Conservation (phyloP, 2,888 invertebrate genomes). For the Macropis europaea region DNA sequence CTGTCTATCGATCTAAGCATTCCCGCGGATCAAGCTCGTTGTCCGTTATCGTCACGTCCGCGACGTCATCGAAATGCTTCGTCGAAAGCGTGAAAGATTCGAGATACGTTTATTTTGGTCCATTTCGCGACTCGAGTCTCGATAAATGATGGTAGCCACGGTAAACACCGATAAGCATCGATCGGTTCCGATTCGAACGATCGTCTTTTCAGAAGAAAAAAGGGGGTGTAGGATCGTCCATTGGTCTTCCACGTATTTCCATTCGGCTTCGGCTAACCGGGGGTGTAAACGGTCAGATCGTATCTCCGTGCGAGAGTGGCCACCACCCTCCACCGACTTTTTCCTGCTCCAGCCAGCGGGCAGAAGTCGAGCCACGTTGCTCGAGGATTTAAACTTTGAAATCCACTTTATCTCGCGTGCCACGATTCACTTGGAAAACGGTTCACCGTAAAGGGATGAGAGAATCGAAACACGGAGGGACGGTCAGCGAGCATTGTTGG, state of each 20-base stretch:
- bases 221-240: background rate
- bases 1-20: background rate
- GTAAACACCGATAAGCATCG: conserved; percentile 38
- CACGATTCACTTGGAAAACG: conserved; percentile 66
- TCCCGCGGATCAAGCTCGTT: background rate
- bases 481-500: conserved; percentile 77
- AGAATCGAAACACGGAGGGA: conserved; percentile 54
- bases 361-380: conserved; percentile 47
- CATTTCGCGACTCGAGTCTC: background rate
- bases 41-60: background rate
- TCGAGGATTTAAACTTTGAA: conserved; percentile 76
- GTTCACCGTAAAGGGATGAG: conserved; percentile 48
- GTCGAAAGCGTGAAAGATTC: background rate
- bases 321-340: conserved; percentile 44
- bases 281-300: conserved; percentile 70
- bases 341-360: conserved; percentile 23
- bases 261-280: conserved; percentile 56
- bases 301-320: conserved; percentile 68
- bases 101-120: conserved; percentile 19
- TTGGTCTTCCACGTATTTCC: conserved; percentile 57
- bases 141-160: conserved; percentile 28
- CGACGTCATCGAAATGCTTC: background rate
- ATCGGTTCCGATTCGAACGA: conserved; percentile 16
- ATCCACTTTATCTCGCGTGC: conserved; percentile 76
- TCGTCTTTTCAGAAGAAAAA: background rate